Evolutionary conservation across 1,140 invertebrate species (phyloP), one percentile per base, ranked within the genome.

Genomic region (Trichoplusia ni): DNA sequence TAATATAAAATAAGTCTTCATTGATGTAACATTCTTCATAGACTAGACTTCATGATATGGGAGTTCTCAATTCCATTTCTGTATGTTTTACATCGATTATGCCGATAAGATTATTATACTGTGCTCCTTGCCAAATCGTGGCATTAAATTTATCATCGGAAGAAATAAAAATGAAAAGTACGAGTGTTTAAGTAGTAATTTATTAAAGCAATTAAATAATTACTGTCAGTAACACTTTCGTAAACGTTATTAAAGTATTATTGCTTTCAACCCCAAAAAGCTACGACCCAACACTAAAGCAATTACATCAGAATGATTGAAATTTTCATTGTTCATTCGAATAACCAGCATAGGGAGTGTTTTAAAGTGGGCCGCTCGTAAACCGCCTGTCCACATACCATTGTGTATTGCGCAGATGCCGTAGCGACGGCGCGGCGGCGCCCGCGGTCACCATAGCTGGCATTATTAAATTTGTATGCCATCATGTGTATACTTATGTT

Each of bases 301-400:
- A 42, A 44, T 58, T 58, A 58, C 38, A 42, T 5, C 9, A 44
- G 54, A 58, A 58, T 58, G 37, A 58, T 58, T 58, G 54, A 58
- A 58, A 58, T 58, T 58, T 58, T 58, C 54, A 58, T 58, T 58
- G 54, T 58, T 31, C 27, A 18, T 44, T 21, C 53, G 37, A 25
- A 44, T 42, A 58, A 58, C 54, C 37, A 31, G 54, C 14, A 23
- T 6, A 0, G n/a, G 37, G 54, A 29, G 27, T 42, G 37, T 58
- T 58, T 42, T 19, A 58, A 58, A 58, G 23, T 58, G 37, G 38
- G 18, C 38, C 54, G 51, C 35, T 38, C 27, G 54, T 58, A 31
- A 29, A 44, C 38, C 13, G 37, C 14, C 21, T 42, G 54, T 58
- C 54, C 38, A 16, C 54, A 40, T 58, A 31, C 38, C 54, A n/a